Evolutionary conservation across 2,888 invertebrate species (phyloP), one percentile per base, ranked within the genome.

Genomic region (Dinocampus coccinellae): DNA sequence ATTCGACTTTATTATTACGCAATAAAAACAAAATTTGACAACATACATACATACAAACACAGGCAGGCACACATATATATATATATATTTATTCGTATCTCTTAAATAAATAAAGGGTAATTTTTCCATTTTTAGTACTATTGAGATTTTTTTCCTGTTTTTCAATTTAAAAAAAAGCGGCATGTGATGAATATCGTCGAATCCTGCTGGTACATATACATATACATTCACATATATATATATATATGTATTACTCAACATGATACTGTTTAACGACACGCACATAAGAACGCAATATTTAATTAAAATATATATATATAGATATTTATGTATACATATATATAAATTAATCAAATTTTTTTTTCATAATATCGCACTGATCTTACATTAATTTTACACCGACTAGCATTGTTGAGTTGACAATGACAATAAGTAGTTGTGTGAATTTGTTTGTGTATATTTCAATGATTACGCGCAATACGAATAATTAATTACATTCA

Each of bases 351-450:
- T 72, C 57, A 57, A 58, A 69, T 57, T 57, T 57, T 39, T 60
- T 39, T 60, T 70, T 72, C 67, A 67, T 68, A 34, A 68, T 62
- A 73, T 73, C 58, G 52, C 75, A 66, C 75, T 69, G 65, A 67
- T 73, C 70, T 70, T 67, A 75, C 75, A 73, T 75, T 78, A 73
- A 76, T 69, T 78, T 78, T 77, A 79, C 78, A 81, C 76, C 72
- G 77, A 81, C 79, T 81, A 80, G 72, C 76, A 71, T 75, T 75
- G 73, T 81, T 47, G 79, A 76, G 77, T 79, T 72, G 78, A 82
- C 77, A 78, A 76, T 77, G 76, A 78, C 76, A 80, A 74, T 80
- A 78, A 71, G 64, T 70, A 20, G 26, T 60, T 67, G 29, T 60
- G 47, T 69, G 58, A 68, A 61, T 70, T 72, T 47, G 47, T 47